Base-by-base conservation (phyloP, 1,140 invertebrate genomes). In the Akabosia matsudoensis region DNA sequence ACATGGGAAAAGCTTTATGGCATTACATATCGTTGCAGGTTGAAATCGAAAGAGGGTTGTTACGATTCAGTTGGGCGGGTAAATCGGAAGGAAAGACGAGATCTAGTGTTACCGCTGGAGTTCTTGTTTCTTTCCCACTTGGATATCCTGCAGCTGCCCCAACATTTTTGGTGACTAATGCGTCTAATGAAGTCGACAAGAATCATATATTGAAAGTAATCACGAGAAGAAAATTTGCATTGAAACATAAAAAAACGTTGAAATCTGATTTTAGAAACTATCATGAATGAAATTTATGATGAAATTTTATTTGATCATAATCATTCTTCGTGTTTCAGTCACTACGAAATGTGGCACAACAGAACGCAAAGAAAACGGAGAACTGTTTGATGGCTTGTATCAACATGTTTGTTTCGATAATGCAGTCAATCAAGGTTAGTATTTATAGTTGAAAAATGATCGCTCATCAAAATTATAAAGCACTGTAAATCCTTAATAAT, bases 311-410 rank as follows among this genome's bases (percentile, higher is more conserved):
- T n/a, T n/a, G n/a, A n/a, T n/a, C n/a, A n/a, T n/a, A n/a, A n/a
- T n/a, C n/a, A n/a, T n/a, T n/a, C n/a, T n/a, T n/a, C n/a, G n/a
- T n/a, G n/a, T n/a, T n/a, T n/a, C n/a, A 88, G 86, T 84, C 91
- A 16, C 84, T 95, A 10, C 90, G 90, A 76, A 90, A 90, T 82
- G 90, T 92, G 70, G 91, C 92, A 0, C 86, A 89, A 75, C 90
- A 91, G 83, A 87, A 91, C 76, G 91, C 93, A 0, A 88, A 88
- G 71, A 92, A 92, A 83, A 93, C 92, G 79, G 87, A 91, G 52
- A 90, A 91, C 0, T 95, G 93, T 83, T 83, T 95, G 33, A 92
- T 94, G 82, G 90, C 91, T 3, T 94, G 92, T 84, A 85, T 95
- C 1, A 85, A 92, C 74, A 90, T 92, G 79, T 86, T 95, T 74